phyloP scores from a whole-genome alignment of 2,113 vertebrate species.

The Bostrychus sinensis region DNA sequence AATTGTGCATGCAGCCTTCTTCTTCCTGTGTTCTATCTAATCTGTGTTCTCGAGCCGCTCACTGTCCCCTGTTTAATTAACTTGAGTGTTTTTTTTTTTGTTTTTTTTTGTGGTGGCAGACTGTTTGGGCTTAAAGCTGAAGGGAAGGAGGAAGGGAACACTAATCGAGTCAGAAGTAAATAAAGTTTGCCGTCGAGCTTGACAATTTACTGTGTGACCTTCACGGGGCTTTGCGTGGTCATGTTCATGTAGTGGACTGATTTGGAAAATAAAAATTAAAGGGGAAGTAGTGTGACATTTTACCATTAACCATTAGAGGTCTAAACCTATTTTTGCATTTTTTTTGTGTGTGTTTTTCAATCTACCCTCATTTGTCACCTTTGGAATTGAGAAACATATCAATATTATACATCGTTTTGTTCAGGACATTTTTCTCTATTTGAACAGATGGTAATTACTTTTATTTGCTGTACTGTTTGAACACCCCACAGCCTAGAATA shows the following conservation, averaged over 20 bases:
- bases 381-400: too few species aligned
- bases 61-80: constrained; percentile 58
- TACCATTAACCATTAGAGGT: too few species aligned
- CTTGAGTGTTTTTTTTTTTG: too few species aligned
- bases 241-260: not conserved
- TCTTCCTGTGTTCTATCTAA: constrained; percentile 61
- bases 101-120: constrained; percentile 28
- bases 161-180: constrained; percentile 17
- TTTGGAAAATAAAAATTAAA: constrained; percentile 5
- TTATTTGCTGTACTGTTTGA: too few species aligned
- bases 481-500: too few species aligned
- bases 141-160: not conserved
- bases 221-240: not conserved
- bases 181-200: constrained; percentile 12
- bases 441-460: too few species aligned
- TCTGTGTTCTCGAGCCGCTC: constrained; percentile 59
- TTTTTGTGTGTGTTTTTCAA: too few species aligned
- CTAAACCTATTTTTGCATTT: too few species aligned
- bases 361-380: too few species aligned
- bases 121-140: constrained; percentile 1
- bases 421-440: too few species aligned
- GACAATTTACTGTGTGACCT: constrained; percentile 12
- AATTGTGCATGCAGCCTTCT: constrained; percentile 56
- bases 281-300: too few species aligned
- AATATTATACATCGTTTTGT: too few species aligned